phyloP scores from a whole-genome alignment of 2,113 vertebrate genomes.

The Seriola dumerili region DNA sequence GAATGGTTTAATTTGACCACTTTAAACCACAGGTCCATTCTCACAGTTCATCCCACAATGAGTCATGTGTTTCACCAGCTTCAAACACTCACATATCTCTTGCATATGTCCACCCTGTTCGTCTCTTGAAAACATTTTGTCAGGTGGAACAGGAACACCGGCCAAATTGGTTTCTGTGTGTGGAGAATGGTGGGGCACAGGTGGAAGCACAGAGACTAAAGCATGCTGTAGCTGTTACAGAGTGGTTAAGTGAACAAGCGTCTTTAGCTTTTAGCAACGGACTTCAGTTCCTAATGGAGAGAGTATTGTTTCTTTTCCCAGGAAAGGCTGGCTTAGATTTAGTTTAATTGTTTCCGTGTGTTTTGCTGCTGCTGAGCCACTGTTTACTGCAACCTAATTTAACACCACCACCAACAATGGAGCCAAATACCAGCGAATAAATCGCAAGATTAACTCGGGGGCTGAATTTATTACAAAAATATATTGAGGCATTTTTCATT shows the following conservation, averaged over 20 bases:
- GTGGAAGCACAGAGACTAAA: conserved; percentile 35
- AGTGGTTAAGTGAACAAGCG: conserved; percentile 13
- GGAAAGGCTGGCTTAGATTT: conserved; percentile 60
- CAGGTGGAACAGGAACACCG: conserved; percentile 40
- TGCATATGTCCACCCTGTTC: conserved; percentile 15
- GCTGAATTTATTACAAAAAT: neutral
- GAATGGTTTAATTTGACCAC: conserved; percentile 48
- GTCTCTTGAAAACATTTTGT: conserved; percentile 35
- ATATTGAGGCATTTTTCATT: conserved; percentile 7
- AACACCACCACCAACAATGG: conserved; percentile 43
- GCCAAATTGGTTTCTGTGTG: conserved; percentile 18
- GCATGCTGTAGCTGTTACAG: neutral
- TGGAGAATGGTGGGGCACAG: conserved; percentile 35
- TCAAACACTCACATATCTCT: conserved; percentile 23
- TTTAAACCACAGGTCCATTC: conserved; percentile 43
- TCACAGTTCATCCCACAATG: conserved; percentile 14
- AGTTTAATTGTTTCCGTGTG: conserved; percentile 68
- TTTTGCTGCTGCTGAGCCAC: conserved; percentile 61
- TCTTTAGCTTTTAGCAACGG: conserved; percentile 20
- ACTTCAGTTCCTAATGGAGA: conserved; percentile 10
- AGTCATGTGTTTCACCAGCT: conserved; percentile 30
- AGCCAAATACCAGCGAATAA: conserved; percentile 24
- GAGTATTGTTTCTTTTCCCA: conserved; percentile 49
- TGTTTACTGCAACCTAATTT: conserved; percentile 60
- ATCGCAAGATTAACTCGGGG: conserved; percentile 34